Conservation (phyloP, 2,888 invertebrate species). For the Meteorus colon region DNA sequence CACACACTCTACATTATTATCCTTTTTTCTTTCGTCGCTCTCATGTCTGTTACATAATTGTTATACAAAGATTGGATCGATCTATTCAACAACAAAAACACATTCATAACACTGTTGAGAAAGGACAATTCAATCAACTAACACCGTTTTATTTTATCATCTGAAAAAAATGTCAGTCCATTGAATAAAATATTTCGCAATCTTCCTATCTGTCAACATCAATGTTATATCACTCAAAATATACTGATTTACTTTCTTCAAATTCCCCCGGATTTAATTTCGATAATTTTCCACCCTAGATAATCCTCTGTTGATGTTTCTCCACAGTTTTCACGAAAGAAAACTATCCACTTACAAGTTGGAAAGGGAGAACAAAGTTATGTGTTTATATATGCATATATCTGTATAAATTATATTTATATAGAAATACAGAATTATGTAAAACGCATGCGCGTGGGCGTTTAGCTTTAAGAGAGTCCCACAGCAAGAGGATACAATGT, state of each 20-base stretch:
- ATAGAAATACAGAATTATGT: neutral
- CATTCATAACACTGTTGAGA: neutral
- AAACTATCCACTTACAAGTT: neutral
- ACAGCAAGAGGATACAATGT: conserved; percentile 9
- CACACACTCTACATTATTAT: neutral
- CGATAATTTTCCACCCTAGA: neutral
- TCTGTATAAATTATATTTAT: neutral
- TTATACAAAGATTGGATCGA: neutral
- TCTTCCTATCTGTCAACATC: too few species aligned
- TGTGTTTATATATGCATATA: too few species aligned
- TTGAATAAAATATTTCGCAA: too few species aligned
- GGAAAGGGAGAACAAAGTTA: neutral
- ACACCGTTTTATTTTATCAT: neutral
- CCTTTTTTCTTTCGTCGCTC: neutral
- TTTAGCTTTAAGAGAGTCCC: neutral
- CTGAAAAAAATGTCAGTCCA: too few species aligned
- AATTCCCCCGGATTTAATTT: too few species aligned
- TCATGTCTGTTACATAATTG: neutral
- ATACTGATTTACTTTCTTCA: too few species aligned
- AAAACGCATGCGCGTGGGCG: conserved; percentile 7
- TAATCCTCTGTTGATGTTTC: neutral
- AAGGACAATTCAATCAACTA: neutral
- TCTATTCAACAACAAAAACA: neutral
- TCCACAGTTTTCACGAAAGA: neutral
- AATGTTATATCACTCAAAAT: too few species aligned